Percentiles rank a stretch among this genome's conserved stretches.
Conservation (phyloP, 2,113 vertebrate genomes). For the Fregata magnificens region DNA sequence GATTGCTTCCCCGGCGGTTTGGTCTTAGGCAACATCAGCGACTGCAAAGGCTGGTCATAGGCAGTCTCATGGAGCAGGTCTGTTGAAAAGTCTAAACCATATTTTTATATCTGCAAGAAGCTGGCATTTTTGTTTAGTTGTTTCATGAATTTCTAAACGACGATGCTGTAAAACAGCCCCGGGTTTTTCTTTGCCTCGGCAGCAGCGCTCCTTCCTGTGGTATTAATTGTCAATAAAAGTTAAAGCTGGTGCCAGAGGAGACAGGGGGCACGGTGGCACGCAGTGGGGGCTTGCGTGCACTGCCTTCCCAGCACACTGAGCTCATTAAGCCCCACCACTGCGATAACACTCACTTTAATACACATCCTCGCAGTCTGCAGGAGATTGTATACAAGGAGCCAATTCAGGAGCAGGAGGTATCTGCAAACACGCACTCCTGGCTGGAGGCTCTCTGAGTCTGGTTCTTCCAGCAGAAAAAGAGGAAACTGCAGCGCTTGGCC, state of each 20-base stretch:
- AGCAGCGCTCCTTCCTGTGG: neutral
- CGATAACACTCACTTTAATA: neutral
- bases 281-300: neutral
- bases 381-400: neutral
- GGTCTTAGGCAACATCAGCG: neutral
- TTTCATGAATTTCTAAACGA: neutral
- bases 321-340: neutral
- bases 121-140: neutral
- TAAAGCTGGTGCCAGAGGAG: neutral
- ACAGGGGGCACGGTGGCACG: neutral
- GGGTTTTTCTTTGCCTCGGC: neutral
- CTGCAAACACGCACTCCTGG: neutral
- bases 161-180: neutral
- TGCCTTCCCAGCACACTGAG: neutral
- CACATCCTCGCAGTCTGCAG: neutral
- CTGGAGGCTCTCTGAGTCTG: accelerated
- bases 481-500: neutral
- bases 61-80: neutral
- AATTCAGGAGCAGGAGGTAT: neutral
- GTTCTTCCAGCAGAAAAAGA: neutral
- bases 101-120: neutral
- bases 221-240: neutral
- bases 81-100: neutral
- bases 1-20: neutral
- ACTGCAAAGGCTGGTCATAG: neutral